These are phyloP conservation scores for Fundulus diaphanus DNA, from an alignment of 2,797 vertebrate genomes.

Conservation along the genomic window DNA sequence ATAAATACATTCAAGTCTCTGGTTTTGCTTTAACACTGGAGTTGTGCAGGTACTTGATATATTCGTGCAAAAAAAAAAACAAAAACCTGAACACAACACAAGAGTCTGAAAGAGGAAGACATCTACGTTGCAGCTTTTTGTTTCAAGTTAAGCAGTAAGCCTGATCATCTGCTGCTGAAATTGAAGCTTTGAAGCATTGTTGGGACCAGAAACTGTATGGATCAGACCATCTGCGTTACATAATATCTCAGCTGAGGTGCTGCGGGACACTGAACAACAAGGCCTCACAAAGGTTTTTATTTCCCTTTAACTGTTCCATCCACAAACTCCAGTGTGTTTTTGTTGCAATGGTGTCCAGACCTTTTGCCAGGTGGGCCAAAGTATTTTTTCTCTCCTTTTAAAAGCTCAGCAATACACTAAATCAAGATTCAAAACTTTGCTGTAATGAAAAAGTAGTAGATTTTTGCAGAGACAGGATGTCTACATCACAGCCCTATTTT, in stretches of 20 bases:
- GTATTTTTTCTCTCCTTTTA: background rate
- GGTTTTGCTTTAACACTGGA: background rate
- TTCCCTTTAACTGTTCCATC: background rate
- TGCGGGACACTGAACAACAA: conserved; percentile 4
- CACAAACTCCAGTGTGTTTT: background rate
- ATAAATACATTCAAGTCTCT: background rate
- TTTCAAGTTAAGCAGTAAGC: conserved; percentile 36
- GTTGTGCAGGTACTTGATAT: background rate
- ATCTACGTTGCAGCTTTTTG: background rate
- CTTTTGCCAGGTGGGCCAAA: no score
- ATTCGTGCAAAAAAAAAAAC: no score
- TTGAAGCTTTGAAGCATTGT: background rate
- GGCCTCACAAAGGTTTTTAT: no score
- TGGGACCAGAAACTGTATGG: conserved; percentile 3
- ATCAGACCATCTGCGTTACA: conserved; percentile 24
- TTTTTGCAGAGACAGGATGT: background rate
- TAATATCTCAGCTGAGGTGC: conserved; percentile 27
- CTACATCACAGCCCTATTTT: no score
- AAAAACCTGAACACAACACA: background rate
- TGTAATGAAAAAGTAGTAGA: background rate
- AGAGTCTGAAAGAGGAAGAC: background rate
- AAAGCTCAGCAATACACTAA: background rate
- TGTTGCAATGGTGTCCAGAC: background rate
- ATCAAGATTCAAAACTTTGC: background rate
- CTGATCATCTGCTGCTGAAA: conserved; percentile 25